Conservation (phyloP, 2,888 invertebrate genomes). For the Stomorhina lunata region DNA sequence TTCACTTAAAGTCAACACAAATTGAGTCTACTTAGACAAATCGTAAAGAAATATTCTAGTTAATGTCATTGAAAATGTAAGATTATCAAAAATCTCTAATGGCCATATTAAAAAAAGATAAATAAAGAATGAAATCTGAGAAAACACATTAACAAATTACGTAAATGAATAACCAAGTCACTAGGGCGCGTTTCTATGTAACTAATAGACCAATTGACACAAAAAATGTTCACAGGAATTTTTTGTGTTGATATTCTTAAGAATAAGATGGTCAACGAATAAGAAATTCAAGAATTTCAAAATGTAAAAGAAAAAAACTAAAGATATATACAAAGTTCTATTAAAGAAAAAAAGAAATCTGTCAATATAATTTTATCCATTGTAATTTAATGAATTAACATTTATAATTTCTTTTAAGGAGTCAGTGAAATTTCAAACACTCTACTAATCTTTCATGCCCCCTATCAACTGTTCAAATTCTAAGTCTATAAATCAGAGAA, state of each 20-base stretch:
- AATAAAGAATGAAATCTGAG: not conserved
- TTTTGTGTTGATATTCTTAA: not conserved
- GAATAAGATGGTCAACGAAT: not conserved
- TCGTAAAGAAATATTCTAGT: no score
- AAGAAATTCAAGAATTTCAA: not conserved
- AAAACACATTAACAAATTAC: constrained; percentile 37
- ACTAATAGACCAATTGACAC: constrained; percentile 42
- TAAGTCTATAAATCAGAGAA: not conserved
- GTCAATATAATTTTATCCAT: not conserved
- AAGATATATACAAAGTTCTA: not conserved
- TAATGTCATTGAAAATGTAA: no score
- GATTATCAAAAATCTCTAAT: no score
- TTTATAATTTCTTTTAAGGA: constrained; percentile 22
- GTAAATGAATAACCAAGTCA: constrained; percentile 20
- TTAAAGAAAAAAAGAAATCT: not conserved
- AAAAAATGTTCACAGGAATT: no score
- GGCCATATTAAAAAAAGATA: no score
- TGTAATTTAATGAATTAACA: constrained; percentile 26
- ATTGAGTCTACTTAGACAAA: no score
- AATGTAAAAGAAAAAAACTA: not conserved
- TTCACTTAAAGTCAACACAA: no score
- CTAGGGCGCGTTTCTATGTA: constrained; percentile 20
- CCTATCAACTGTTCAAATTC: not conserved
- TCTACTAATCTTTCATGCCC: not conserved
- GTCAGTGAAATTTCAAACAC: not conserved